These are phyloP conservation scores for Aphodius sticticus DNA, from an alignment of 2,888 invertebrate species.

Conservation along the genomic window DNA sequence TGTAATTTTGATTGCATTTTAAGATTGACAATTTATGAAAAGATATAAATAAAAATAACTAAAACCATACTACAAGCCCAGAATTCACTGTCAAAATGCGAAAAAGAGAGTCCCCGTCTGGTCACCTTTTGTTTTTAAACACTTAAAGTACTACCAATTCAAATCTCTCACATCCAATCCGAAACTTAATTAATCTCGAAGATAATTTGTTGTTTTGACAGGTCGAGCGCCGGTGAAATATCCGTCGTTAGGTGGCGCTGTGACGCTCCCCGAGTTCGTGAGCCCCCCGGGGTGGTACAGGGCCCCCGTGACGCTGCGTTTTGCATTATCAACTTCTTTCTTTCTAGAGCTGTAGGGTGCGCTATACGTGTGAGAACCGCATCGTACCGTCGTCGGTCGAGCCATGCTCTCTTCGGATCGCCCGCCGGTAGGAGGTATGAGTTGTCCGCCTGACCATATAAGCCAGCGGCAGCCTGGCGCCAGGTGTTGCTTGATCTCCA, in stretches of 20 bases:
- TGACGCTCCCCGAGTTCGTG: neutral
- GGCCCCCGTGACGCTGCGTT: neutral
- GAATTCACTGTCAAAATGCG: too few relatives aligned
- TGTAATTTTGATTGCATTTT: too few relatives aligned
- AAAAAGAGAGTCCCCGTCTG: too few relatives aligned
- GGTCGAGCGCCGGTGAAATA: neutral
- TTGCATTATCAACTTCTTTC: neutral
- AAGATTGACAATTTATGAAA: too few relatives aligned
- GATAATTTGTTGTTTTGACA: neutral
- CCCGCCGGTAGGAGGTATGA: constrained; percentile 45
- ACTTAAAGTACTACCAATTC: too few relatives aligned
- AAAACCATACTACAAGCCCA: too few relatives aligned
- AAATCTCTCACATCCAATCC: too few relatives aligned
- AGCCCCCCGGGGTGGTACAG: neutral
- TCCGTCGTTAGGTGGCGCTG: neutral
- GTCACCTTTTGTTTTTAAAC: too few relatives aligned
- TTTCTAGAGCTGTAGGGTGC: neutral
- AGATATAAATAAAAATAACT: too few relatives aligned
- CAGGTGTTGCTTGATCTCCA: constrained; percentile 55
- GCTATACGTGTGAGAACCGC: neutral
- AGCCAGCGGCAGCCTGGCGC: constrained; percentile 56
- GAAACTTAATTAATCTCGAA: neutral
- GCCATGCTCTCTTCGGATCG: neutral
- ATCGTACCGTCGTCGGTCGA: neutral
- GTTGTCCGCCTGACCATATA: constrained; percentile 56